Conservation (phyloP, 1,140 invertebrate genomes). For the Anoplophora glabripennis region DNA sequence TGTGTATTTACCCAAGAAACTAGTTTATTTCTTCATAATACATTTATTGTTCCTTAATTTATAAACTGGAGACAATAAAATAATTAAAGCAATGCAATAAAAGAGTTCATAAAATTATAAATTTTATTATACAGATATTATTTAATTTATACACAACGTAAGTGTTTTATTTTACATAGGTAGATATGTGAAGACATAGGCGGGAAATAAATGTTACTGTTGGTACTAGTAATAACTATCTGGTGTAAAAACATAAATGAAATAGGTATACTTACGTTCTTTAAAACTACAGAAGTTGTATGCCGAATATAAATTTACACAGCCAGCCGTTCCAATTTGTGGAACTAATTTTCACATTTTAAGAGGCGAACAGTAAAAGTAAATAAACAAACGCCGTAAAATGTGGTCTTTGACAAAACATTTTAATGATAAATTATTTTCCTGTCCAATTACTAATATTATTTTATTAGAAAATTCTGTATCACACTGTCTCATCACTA, state of each 20-base stretch:
- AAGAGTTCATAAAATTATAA: slow-evolving; percentile 6
- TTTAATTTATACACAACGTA: slow-evolving; percentile 2
- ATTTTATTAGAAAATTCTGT: no score
- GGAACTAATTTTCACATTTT: slow-evolving; percentile 10
- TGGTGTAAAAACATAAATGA: no score
- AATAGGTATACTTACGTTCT: slow-evolving; percentile 1
- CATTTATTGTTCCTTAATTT: neutral
- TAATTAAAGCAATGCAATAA: slow-evolving; percentile 7
- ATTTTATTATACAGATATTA: slow-evolving; percentile 3
- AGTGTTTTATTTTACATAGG: slow-evolving; percentile 1
- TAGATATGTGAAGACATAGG: neutral
- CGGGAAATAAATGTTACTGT: no score
- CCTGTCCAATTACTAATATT: no score
- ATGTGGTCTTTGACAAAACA: neutral
- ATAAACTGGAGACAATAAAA: slow-evolving; percentile 18
- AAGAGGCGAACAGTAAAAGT: neutral
- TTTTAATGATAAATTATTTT: no score
- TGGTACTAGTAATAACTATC: no score
- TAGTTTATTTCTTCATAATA: neutral
- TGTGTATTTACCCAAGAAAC: no score
- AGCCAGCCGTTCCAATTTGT: slow-evolving; percentile 17
- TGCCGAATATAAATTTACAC: slow-evolving; percentile 15
- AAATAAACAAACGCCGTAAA: neutral
- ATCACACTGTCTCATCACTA: no score
- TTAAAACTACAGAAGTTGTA: slow-evolving; percentile 13